Conservation (phyloP, 1,140 invertebrate species). For the Acromyrmex charruanus region DNA sequence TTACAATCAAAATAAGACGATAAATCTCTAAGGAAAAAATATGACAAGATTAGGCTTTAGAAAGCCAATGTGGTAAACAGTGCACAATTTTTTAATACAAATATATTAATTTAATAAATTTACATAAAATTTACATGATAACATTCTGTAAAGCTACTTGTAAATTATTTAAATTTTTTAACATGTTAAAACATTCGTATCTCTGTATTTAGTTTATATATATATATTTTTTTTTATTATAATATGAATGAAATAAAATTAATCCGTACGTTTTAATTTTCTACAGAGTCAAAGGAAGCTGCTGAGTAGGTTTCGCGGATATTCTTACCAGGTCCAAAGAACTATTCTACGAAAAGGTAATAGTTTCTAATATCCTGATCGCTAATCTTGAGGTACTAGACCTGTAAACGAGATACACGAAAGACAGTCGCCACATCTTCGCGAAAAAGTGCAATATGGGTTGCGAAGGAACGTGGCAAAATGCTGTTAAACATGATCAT, state of each 20-base stretch:
- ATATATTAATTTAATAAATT: too few relatives aligned
- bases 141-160: neutral
- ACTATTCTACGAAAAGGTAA: slow-evolving; percentile 3
- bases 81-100: too few relatives aligned
- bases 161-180: neutral
- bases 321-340: neutral
- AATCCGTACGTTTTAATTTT: neutral
- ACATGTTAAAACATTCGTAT: neutral
- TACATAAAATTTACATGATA: too few relatives aligned
- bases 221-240: neutral
- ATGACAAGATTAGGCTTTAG: too few relatives aligned
- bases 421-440: slow-evolving; percentile 11
- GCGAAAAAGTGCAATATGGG: slow-evolving; percentile 59
- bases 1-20: neutral
- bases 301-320: neutral
- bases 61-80: too few relatives aligned
- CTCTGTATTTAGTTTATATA: neutral
- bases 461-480: slow-evolving; percentile 54
- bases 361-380: slow-evolving; percentile 15
- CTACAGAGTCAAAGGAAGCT: neutral
- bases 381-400: slow-evolving; percentile 32
- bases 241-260: neutral
- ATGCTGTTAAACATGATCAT: slow-evolving; percentile 75
- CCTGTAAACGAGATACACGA: neutral
- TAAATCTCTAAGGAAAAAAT: neutral